phyloP scores from a whole-genome alignment of 1,140 invertebrate species.

The Apolygus lucorum region DNA sequence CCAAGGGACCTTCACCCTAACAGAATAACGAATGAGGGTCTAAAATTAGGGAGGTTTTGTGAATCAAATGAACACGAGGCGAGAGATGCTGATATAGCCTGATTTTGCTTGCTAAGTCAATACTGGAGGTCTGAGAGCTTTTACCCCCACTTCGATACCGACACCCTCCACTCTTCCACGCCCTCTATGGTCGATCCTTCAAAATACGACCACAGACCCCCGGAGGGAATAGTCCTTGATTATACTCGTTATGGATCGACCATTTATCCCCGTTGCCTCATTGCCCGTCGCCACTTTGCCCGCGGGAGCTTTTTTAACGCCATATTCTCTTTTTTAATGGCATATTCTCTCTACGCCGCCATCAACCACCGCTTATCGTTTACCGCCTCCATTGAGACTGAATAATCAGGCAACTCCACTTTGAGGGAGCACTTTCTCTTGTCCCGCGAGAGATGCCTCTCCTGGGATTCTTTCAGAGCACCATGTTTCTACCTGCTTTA shows the following conservation, averaged over 20 bases:
- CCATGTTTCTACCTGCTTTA: not conserved
- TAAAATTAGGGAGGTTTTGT: not conserved
- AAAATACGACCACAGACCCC: too few relatives aligned
- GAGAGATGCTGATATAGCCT: not conserved
- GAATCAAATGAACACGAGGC: not conserved
- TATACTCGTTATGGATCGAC: not conserved
- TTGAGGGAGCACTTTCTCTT: not conserved
- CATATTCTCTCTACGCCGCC: not conserved
- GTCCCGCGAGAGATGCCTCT: not conserved
- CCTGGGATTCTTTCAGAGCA: too few relatives aligned
- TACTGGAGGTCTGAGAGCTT: not conserved
- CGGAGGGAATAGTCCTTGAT: slow-evolving; percentile 5
- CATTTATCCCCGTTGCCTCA: not conserved
- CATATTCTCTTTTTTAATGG: not conserved
- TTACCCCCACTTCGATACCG: not conserved
- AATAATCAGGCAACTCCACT: not conserved
- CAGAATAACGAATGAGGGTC: too few relatives aligned
- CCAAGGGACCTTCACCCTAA: too few relatives aligned
- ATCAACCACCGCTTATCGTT: not conserved
- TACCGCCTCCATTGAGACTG: not conserved
- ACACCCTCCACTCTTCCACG: not conserved
- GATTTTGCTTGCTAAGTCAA: slow-evolving; percentile 2
- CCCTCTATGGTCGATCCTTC: not conserved
- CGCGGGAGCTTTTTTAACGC: not conserved
- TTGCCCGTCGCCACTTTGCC: not conserved